Evolutionary conservation across 2,888 invertebrate species (phyloP), one percentile per base, ranked within the genome.

Genomic region (Therioaphis trifolii): DNA sequence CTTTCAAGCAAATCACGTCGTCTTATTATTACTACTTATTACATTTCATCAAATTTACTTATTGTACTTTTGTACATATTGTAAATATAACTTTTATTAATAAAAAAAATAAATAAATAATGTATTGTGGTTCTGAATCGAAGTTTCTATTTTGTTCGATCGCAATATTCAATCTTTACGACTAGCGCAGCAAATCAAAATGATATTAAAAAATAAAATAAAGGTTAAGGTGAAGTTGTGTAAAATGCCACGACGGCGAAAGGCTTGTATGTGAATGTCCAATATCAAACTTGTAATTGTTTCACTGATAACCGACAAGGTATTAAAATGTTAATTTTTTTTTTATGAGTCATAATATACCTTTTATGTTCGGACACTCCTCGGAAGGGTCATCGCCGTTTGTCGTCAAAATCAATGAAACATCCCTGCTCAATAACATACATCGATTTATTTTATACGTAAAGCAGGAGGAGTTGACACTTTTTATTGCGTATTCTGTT

Each of bases 321-420:
- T 76, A 43, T 61, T 61, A 61, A 27, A 76, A 68, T n/a, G n/a
- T 55, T 68, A 43, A 77, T 35, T 21, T 11, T 40, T n/a, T 40
- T 69, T 78, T 55, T 79, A 69, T 55, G 24, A 24, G 69, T 55
- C 78, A 52, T 12, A n/a, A n/a, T n/a, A 35, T 79, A 79, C 21
- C 24, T 75, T 75, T 75, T 15, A 75, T 49, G 9, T 21, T 4
- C 21, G n/a, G 43, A 15, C n/a, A 24, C 69, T 40, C 14, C 14
- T 24, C 46, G n/a, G 35, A 15, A 11, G 24, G n/a, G n/a, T n/a
- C 24, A 24, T 24, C n/a, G 69, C 46, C 12, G n/a, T n/a, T 18
- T 55, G 21, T n/a, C 55, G 12, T n/a, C 55, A n/a, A 55, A 55
- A 55, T 55, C 55, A 55, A 55, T 55, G 55, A 55, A 55, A 55